A percentile compares a stretch with the other conserved stretches of the same genome.
phyloP scores from a whole-genome alignment of 2,797 vertebrate species.

The Hemitrygon akajei region DNA sequence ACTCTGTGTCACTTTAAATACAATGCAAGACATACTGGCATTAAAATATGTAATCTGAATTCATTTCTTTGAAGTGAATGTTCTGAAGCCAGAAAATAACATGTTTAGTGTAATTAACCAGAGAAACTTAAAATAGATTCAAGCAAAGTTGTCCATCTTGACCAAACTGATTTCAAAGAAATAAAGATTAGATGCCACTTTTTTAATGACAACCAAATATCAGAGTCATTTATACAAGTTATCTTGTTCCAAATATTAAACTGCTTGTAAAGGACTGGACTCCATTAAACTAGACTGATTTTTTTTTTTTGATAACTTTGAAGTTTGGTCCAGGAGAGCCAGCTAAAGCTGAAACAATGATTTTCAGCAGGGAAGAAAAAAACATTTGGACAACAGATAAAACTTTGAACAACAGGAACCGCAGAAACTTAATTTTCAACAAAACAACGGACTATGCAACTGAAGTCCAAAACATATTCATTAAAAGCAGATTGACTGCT shows the following conservation, averaged over 20 bases:
- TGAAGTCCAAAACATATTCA: neutral
- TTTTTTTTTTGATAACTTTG: constrained; percentile 6
- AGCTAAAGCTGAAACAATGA: neutral
- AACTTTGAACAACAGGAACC: neutral
- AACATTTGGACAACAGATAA: constrained; percentile 2
- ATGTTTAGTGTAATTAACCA: too few relatives aligned
- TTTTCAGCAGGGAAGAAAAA: neutral
- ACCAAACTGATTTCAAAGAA: neutral
- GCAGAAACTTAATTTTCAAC: neutral
- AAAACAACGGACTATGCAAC: neutral
- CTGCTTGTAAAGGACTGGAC: neutral
- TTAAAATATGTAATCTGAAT: too few relatives aligned
- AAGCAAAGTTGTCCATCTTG: neutral
- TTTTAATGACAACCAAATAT: neutral
- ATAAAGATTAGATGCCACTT: neutral
- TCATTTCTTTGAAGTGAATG: too few relatives aligned
- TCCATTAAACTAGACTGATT: neutral
- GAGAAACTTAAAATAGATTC: neutral
- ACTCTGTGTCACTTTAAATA: too few relatives aligned
- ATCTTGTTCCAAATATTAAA: neutral
- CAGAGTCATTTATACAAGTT: neutral
- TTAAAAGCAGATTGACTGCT: constrained; percentile 24
- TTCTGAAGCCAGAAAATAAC: too few relatives aligned
- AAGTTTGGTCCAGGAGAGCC: neutral
- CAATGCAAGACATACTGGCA: too few relatives aligned